These are phyloP conservation scores for Venusia cambrica DNA, from an alignment of 2,888 invertebrate species.

Conservation along the genomic window DNA sequence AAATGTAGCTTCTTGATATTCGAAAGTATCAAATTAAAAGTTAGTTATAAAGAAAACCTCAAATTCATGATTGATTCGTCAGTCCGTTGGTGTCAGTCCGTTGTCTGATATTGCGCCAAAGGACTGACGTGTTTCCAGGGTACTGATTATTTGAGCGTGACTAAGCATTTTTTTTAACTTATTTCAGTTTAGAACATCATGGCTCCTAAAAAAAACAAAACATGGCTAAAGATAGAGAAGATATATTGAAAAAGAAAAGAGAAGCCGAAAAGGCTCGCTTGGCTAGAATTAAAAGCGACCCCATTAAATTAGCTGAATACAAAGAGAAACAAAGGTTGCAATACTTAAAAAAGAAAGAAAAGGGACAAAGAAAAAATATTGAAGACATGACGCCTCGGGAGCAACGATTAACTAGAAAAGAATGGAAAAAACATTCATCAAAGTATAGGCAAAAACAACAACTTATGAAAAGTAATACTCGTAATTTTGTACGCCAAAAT, in stretches of 20 bases:
- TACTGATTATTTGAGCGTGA: slow-evolving; percentile 21
- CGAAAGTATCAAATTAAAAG: no score
- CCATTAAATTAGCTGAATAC: slow-evolving; percentile 25
- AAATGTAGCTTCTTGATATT: no score
- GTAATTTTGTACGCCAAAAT: no score
- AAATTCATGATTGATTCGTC: slow-evolving; percentile 29
- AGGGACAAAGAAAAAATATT: slow-evolving; percentile 16
- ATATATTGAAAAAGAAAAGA: no score
- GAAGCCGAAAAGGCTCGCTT: no score
- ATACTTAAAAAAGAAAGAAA: slow-evolving; percentile 26
- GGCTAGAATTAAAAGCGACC: slow-evolving; percentile 29
- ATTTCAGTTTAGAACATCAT: slow-evolving; percentile 28
- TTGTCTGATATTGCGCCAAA: slow-evolving; percentile 28
- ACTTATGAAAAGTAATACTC: no score
- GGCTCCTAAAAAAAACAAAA: slow-evolving; percentile 11
- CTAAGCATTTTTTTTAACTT: slow-evolving; percentile 19
- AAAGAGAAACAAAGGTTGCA: slow-evolving; percentile 23
- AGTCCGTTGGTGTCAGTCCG: slow-evolving; percentile 30
- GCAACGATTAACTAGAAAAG: no score
- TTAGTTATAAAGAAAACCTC: slow-evolving; percentile 25
- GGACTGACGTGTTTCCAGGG: slow-evolving; percentile 25
- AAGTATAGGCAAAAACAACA: no score
- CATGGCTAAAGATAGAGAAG: no score
- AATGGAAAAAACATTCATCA: no score
- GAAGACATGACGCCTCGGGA: no score